phyloP scores from a whole-genome alignment of 2,888 invertebrate genomes.

The Abrostola triplasia region DNA sequence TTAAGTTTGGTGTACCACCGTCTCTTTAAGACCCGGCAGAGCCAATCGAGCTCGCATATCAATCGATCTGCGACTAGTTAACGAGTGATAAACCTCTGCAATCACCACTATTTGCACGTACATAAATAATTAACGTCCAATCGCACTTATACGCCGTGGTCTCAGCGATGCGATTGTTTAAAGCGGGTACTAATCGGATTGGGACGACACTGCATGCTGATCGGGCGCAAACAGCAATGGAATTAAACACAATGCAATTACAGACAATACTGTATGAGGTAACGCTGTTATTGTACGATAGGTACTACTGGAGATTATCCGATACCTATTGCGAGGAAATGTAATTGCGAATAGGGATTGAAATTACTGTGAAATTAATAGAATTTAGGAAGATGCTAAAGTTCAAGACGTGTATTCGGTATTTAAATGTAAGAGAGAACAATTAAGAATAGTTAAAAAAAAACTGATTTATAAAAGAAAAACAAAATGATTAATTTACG shows the following conservation, averaged over 20 bases:
- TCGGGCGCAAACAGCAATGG: slow-evolving; percentile 72
- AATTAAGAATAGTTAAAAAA: too few species aligned
- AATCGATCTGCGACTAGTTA: too few species aligned
- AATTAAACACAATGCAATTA: slow-evolving; percentile 80
- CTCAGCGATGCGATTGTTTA: slow-evolving; percentile 43
- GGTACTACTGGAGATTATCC: slow-evolving; percentile 39
- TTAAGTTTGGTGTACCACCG: too few species aligned
- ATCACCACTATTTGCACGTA: not conserved
- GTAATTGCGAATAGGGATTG: slow-evolving; percentile 27
- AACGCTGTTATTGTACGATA: slow-evolving; percentile 57
- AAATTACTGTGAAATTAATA: slow-evolving; percentile 20
- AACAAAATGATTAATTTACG: too few species aligned
- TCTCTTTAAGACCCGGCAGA: too few species aligned
- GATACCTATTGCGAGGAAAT: slow-evolving; percentile 34
- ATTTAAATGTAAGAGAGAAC: not conserved
- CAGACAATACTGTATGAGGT: slow-evolving; percentile 66
- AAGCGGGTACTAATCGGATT: slow-evolving; percentile 76
- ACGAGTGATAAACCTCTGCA: not conserved
- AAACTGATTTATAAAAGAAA: too few species aligned
- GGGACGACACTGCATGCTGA: slow-evolving; percentile 57
- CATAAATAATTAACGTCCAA: slow-evolving; percentile 36
- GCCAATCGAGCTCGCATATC: too few species aligned
- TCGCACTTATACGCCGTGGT: slow-evolving; percentile 44
- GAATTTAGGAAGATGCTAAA: not conserved
- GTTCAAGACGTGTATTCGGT: not conserved